Conservation (phyloP, 1,140 invertebrate species). For the Bombyx mori region DNA sequence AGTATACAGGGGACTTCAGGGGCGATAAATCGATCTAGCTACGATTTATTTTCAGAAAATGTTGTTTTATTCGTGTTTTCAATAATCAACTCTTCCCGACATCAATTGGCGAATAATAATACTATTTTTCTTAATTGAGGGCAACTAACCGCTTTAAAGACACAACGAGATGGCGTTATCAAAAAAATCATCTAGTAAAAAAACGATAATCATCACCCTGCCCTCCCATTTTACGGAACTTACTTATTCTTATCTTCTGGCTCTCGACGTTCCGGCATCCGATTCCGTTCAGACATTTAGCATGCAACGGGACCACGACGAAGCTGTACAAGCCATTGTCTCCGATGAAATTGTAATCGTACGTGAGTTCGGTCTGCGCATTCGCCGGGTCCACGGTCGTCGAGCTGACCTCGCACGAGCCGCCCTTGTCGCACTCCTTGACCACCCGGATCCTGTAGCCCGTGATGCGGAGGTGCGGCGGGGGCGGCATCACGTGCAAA, state of each 20-base stretch:
- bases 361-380: constrained; percentile 34
- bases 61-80: no score
- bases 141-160: no score
- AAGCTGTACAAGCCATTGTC: constrained; percentile 42
- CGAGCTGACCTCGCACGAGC: constrained; percentile 25
- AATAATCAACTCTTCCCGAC: no score
- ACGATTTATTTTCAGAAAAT: no score
- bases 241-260: constrained; percentile 46
- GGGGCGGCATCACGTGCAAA: constrained; percentile 49
- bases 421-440: constrained; percentile 28
- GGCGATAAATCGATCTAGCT: no score
- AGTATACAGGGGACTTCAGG: no score
- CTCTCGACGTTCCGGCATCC: constrained; percentile 40
- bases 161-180: no score
- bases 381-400: constrained; percentile 22
- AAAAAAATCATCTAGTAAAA: not conserved
- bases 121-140: no score
- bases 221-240: constrained; percentile 17
- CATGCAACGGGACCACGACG: constrained; percentile 41
- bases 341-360: constrained; percentile 39
- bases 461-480: constrained; percentile 34
- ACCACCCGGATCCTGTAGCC: constrained; percentile 43
- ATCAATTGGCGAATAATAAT: no score
- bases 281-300: constrained; percentile 18
- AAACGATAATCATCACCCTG: not conserved